Evolutionary conservation across 2,113 vertebrate species (phyloP).

Genomic region (Isichthys henryi): DNA sequence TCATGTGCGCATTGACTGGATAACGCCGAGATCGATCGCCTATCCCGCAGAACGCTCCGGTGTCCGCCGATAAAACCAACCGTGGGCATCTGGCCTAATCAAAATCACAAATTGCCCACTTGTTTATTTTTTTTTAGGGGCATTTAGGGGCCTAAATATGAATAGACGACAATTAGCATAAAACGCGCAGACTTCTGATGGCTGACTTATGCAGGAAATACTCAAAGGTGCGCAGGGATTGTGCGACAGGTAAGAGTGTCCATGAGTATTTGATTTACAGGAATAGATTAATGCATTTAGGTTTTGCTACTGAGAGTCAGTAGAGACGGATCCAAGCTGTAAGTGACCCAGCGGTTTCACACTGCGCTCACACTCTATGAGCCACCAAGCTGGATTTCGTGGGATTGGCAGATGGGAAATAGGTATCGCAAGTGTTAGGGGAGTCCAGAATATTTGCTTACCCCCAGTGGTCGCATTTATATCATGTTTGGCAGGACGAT

Average conservation of each 20-base stretch:
- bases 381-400: neutral
- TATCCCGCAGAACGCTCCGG: neutral
- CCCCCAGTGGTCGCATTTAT: neutral
- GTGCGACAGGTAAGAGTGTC: neutral
- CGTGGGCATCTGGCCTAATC: neutral
- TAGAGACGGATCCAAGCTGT: neutral
- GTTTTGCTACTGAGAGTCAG: neutral
- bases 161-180: neutral
- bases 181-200: too few species aligned
- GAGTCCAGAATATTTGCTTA: neutral
- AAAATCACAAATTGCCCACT: neutral
- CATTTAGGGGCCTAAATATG: neutral
- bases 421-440: neutral
- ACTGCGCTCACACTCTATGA: neutral
- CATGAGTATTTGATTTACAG: neutral
- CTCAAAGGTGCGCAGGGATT: neutral
- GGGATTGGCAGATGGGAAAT: neutral
- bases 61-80: neutral
- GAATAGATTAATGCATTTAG: neutral
- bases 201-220: neutral
- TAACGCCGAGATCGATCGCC: neutral
- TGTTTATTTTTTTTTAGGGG: neutral
- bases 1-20: neutral
- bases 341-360: neutral
- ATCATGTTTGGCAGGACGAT: neutral